These are phyloP conservation scores for Pogonocichla stellata DNA, from an alignment of 2,113 vertebrate genomes.

Conservation along the genomic window DNA sequence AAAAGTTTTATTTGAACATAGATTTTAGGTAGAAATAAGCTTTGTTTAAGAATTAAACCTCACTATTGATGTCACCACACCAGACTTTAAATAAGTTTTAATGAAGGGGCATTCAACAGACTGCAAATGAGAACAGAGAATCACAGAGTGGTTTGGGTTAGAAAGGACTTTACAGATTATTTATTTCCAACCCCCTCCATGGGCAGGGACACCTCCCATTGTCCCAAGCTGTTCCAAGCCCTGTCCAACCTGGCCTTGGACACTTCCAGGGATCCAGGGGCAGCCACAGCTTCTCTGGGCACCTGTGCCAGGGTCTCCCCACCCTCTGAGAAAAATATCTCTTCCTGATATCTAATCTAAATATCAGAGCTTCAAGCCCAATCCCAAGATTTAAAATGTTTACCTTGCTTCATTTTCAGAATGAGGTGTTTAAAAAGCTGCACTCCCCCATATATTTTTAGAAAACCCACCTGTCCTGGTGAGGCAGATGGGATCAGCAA, in stretches of 20 bases:
- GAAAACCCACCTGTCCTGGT: neutral
- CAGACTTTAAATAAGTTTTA: neutral
- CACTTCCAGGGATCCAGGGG: neutral
- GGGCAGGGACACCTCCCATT: neutral
- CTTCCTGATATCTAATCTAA: neutral
- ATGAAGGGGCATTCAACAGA: neutral
- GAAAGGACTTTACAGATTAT: neutral
- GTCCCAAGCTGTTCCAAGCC: accelerated
- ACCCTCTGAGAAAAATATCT: neutral
- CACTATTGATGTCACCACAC: neutral
- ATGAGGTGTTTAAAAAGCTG: neutral
- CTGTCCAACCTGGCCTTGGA: accelerated
- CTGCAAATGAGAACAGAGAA: neutral
- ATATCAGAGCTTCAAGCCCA: neutral
- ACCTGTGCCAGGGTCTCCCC: neutral
- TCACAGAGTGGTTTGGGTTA: neutral
- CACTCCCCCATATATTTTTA: neutral
- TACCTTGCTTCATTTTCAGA: neutral
- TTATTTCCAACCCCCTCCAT: neutral
- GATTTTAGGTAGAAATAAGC: neutral
- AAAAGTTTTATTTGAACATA: neutral
- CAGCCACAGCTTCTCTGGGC: no score
- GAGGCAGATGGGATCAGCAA: neutral
- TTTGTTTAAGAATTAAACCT: neutral
- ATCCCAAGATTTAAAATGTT: neutral